Base-by-base conservation (phyloP, 2,888 invertebrate species). In the Euclidia mi region DNA sequence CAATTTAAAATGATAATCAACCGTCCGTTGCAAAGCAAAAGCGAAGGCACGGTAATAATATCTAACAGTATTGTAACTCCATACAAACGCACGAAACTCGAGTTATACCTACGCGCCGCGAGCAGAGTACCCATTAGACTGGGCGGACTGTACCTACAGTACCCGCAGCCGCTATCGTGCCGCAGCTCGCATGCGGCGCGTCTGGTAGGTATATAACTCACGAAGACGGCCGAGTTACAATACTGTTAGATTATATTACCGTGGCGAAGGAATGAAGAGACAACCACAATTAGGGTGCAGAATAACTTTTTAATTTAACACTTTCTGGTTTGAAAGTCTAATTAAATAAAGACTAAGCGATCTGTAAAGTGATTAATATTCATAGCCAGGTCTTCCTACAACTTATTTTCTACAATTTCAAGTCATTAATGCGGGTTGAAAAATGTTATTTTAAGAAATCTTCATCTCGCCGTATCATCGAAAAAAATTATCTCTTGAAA, bases 321-420 rank as follows among this genome's bases (percentile, higher is more conserved):
- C 48, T 64, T 57, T 60, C 50, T 46, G 34, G 11, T 38, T 60
- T 53, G 40, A 32, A 59, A 68, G 59, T 61, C 52, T 57, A 56
- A 74, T 69, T 61, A 69, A 71, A 66, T 60, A 47, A 53, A 63
- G 55, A 43, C 55, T 55, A 56, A 57, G 53, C 42, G 57, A 66
- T 69, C 47, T 50, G 46, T 71, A 35, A 55, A 68, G 66, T 50
- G 49, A 72, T 72, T 72, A 69, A 69, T 72, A 64, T 64, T 70
- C 70, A 66, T 56, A 52, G 49, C 41, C 40, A 38, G 56, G 56
- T 56, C 49, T 48, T 47, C 32, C 56, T 53, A 50, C 46, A 43
- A 65, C 42, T 55, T 52, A 53, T 58, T 68, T 59, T 45, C 46
- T 32, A 59, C 53, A 65, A 51, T 55, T 71, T 51, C 28, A 41